Evolutionary conservation across 2,797 vertebrate species (phyloP).

Genomic region (Luscinia luscinia): DNA sequence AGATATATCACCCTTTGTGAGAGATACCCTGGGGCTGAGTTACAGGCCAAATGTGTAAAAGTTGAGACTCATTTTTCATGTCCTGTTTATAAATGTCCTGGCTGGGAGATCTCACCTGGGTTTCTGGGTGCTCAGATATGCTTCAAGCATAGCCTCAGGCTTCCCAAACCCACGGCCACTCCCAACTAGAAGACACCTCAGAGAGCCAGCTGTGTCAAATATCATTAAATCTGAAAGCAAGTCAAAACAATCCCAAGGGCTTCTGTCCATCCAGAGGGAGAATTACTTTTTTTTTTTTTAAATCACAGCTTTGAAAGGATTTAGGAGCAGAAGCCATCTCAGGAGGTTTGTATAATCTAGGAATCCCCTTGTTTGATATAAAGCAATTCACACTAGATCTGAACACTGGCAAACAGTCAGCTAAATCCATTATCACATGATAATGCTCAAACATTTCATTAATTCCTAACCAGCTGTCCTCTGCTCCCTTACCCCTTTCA

Average conservation of each 20-base stretch:
- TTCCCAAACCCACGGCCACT: background rate
- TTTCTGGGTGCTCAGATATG: background rate
- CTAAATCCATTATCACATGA: slow-evolving; percentile 61
- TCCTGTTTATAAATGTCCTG: slow-evolving; percentile 19
- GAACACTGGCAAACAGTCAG: slow-evolving; percentile 49
- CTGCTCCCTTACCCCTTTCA: slow-evolving; percentile 64
- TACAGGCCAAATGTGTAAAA: slow-evolving; percentile 10
- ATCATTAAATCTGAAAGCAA: slow-evolving; percentile 16
- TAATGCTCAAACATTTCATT: slow-evolving; percentile 67
- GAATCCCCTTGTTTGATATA: background rate
- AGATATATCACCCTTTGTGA: slow-evolving; percentile 2
- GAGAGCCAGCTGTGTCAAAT: background rate
- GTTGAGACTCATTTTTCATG: slow-evolving; percentile 21
- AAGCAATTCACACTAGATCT: slow-evolving; percentile 35
- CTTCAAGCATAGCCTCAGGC: background rate
- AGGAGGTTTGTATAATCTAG: slow-evolving; percentile 13
- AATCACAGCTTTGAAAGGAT: background rate
- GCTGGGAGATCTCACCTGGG: background rate
- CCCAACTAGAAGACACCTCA: slow-evolving; percentile 9
- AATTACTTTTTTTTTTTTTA: background rate
- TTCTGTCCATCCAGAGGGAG: slow-evolving; percentile 22
- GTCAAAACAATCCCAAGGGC: slow-evolving; percentile 28
- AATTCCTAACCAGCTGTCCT: slow-evolving; percentile 66
- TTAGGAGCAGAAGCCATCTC: background rate
- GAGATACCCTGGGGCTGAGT: background rate